Evolutionary conservation across 2,888 invertebrate genomes (phyloP), one percentile per base, ranked within the genome.

Genomic region (Ormia ochracea): DNA sequence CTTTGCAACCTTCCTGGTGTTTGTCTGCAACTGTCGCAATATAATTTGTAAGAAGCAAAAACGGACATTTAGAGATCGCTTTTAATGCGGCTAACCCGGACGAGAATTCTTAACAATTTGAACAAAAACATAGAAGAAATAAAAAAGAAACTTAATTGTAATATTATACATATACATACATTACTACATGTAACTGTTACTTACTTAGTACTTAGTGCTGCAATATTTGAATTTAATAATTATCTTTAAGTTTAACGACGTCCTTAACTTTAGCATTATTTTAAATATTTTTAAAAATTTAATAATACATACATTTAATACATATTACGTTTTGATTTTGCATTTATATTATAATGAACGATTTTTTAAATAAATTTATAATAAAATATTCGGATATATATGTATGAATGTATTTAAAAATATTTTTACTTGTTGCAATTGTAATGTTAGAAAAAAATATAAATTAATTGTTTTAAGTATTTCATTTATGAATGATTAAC

Each of bases 1-100:
- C 82, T 84, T 93, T 41, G 83, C 93, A 65, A 92, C 91, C n/a
- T 91, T 93, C 80, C 82, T 93, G 10, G 91, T 92, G 7, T 93
- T 94, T 84, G 90, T 93, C 52, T 88, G 92, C 41, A 91, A 94
- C 85, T 89, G 89, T 82, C 87, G 89, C n/a, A 85, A 85, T 75
- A 85, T 84, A 66, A 88, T 87, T 59, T 84, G 88, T 23, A 87
- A 82, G 56, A 82, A 82, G 56, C 81, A 78, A 43, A 84, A 80
- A 56, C 72, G 52, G n/a, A 54, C 66, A n/a, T 81, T 75, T 26
- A 80, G 77, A 52, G 66, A 74, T 61, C 63, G 75, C 14, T n/a
- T 78, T 63, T 78, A 48, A 73, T 28, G 14, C 9, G 9, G 10
- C 23, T 5, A 4, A 19, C 10, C 19, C 3, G 23, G 31, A 26